Conservation (phyloP, 2,888 invertebrate species). For the Drosophila neutralis region DNA sequence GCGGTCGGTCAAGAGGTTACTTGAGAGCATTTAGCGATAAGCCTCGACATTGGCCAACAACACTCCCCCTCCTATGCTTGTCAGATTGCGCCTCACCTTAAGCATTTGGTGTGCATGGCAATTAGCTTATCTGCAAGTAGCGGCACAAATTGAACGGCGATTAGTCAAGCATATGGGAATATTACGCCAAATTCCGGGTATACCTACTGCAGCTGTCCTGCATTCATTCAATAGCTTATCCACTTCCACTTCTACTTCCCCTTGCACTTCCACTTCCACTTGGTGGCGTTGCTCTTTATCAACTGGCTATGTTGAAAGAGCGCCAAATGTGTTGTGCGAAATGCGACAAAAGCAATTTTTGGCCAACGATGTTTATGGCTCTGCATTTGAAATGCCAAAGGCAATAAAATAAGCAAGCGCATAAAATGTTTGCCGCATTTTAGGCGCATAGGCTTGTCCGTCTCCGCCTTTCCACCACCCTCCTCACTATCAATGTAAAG, state of each 20-base stretch:
- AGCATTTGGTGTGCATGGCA: constrained; percentile 16
- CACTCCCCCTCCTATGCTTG: neutral
- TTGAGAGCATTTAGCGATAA: constrained; percentile 61
- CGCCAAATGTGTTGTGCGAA: constrained; percentile 66
- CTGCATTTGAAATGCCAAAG: constrained; percentile 50
- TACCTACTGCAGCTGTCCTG: neutral
- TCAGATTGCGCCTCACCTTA: neutral
- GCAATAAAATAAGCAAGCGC: constrained; percentile 54
- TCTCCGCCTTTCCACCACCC: neutral
- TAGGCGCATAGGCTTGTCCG: constrained; percentile 45
- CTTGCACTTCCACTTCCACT: neutral
- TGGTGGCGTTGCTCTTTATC: constrained; percentile 11
- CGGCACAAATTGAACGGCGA: constrained; percentile 44
- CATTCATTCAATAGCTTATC: neutral
- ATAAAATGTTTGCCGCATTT: constrained; percentile 70
- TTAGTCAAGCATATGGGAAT: constrained; percentile 28
- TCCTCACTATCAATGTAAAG: neutral
- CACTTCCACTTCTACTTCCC: neutral
- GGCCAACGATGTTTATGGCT: constrained; percentile 59
- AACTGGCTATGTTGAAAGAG: constrained; percentile 43
- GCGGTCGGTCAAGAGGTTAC: constrained; percentile 50
- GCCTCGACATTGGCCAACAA: constrained; percentile 25
- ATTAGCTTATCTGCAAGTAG: constrained; percentile 42
- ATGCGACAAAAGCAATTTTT: constrained; percentile 65
- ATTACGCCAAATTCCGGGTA: constrained; percentile 3